Evolutionary conservation across 1,140 invertebrate species (phyloP), one percentile per base, ranked within the genome.

Genomic region (Tetranychus cinnabarinus): DNA sequence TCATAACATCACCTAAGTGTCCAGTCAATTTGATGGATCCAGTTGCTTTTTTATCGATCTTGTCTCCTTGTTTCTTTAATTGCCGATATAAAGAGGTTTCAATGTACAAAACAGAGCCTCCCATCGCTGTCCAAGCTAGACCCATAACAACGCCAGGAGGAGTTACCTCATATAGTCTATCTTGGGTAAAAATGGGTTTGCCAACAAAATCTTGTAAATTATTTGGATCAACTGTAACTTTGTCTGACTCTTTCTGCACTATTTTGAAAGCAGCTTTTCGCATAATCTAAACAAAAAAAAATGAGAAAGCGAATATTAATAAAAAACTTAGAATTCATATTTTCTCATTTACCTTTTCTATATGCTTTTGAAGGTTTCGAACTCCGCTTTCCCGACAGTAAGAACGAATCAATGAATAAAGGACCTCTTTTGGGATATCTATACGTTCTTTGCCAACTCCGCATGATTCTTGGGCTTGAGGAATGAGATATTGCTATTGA

Each of bases 111-210:
- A 89, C 90, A 1, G 90, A 92, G 1, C 93, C 93, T 66, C 86
- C 95, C 89, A 97, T 93, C 2, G 93, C 83, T 1, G 95, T 98
- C 95, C 95, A 99, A 0, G 95, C 95, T 6, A 99, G 74, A 2
- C 95, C 95, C 87, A 96, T 97, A 1, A 97, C 86, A 5, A 99
- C 91, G 35, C 95, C 95, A 1, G 87, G 82, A 7, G 93, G 93
- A 1, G 92, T 67, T 23, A 76, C 66, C 34, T 84, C 80, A 69
- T 98, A 98, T 82, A 99, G 83, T 64, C 91, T 77, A 71, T 98
- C 93, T 59, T 86, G 85, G 1, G 87, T 89, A 72, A 96, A 99
- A 1, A 88, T 78, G 7, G 93, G 91, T 75, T 97, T 95, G 1
- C 96, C 96, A 34, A 98, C 87, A 75, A 88, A 95, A 36, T 89